Base-by-base conservation (phyloP, 2,113 vertebrate species). In the Elgaria multicarinata region DNA sequence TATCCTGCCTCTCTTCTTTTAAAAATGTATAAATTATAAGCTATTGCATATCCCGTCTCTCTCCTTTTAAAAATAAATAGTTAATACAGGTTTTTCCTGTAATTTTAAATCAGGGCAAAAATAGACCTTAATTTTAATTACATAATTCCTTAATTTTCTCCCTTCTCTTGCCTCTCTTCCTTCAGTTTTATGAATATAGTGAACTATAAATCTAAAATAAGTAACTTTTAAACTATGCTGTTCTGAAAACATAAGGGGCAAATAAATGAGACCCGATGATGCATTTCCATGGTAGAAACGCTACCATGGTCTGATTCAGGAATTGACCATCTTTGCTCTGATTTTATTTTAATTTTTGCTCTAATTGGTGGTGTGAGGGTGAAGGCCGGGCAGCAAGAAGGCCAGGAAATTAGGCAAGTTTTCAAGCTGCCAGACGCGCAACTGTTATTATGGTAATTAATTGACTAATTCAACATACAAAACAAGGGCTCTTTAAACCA, bases 401-500 rank as follows among this genome's bases (percentile, higher is more conserved):
- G 94, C 88, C 83, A 85, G 95, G 92, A 95, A 95, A 87, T 95
- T 89, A 80, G 94, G 91, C 96, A 87, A n/a, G 58, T 94, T 94
- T 92, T 94, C 89, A 91, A 93, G 87, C 93, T 92, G 91, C 93
- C 94, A 95, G 94, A 96, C 86, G 55, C 97, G 92, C 0, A 67
- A 92, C 95, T 97, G 94, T 97, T 96, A 36, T 89, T 83, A 96
- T 92, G 95, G 93, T 97, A 96, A 97, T 97, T 97, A 97, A 97
- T 97, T 95, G 95, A 87, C 95, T 95, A 95, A 95, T 97, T 97
- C 95, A 93, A 78, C 92, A 8, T 94, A 93, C 93, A 95, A 62
- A 95, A 96, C 93, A 96, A 96, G 95, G 94, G 93, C 90, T 94
- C 90, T 96, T 96, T 95, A 97, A 97, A 95, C 83, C 85, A 24